Base-by-base conservation (phyloP, 2,797 vertebrate species). In the Pachyuromys duprasi region DNA sequence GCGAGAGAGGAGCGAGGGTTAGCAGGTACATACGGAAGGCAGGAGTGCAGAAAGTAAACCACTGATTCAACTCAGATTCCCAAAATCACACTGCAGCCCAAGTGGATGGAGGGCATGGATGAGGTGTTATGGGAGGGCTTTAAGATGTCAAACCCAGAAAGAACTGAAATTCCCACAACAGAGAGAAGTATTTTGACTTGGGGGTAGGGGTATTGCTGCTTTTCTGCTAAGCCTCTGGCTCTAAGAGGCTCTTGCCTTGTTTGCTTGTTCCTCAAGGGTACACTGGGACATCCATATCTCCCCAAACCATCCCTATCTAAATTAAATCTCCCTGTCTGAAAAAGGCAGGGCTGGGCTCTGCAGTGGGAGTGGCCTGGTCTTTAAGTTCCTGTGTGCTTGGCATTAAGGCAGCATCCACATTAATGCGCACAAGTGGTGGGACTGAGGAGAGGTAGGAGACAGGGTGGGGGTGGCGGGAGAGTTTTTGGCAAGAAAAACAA, bases 321-420 rank as follows among this genome's bases (percentile, higher is more conserved):
- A 97, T 97, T 96, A 97, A 97, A 97, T 97, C 96, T 97, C 74
- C 60, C 88, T 36, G 76, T 82, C 92, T 96, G 87, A 55, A 90
- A 96, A 88, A 93, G 63, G 57, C 92, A 86, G 49, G 93, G 49
- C 90, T 86, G 39, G 55, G 57, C 11, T 92, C 78, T 76, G 84
- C 17, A 17, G 74, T 33, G 91, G 94, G 84, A 96, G 88, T 62
- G 67, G 87, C 75, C 82, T 55, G 55, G 93, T 81, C 84, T 96
- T 87, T 89, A 65, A 82, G 3, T 87, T 93, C n/a, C 36, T 45
- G 4, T 7, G 3, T 90, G 94, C 93, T 86, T 95, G 3, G 87
- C 94, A 88, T 95, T 22, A 78, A 81, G 67, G 26, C 89, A 11
- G 53, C 53, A 15, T 74, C 88, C 22, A 28, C 42, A 72, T 72